Evolutionary conservation across 2,797 vertebrate species (phyloP), one percentile per base, ranked within the genome.

Genomic region (Tamandua tetradactyla): DNA sequence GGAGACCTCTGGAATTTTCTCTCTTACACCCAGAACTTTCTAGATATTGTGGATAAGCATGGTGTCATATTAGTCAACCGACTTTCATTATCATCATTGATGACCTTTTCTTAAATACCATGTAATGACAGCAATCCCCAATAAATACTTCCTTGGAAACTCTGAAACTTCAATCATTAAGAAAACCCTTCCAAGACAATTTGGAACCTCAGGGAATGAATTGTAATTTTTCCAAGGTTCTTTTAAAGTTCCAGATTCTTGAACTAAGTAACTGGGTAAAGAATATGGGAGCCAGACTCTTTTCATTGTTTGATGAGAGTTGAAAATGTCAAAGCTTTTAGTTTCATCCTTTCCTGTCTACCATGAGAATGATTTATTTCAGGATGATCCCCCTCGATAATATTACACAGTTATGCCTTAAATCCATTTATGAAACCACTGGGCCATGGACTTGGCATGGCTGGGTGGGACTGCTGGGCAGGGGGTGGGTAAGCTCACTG

Each of bases 261-360:
- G 49, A 76, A 35, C 68, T 42, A 72, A 89, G 84, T 55, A 55
- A 87, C 66, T 66, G 32, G 37, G n/a, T 37, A 30, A 62, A 94
- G 76, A 52, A 61, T 15, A 35, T 49, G 42, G 64, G 69, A 12
- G 18, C 30, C 80, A 59, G 47, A 40, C 5, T 52, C 17, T 80
- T 87, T 80, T 57, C 27, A 75, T 13, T 15, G n/a, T n/a, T 79
- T 90, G 0, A 11, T 95, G 40, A 35, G 62, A 82, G 8, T 92
- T 94, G 55, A 91, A 87, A 87, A 61, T 61, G n/a, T 52, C 71
- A 71, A 83, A 83, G 44, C 11, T 94, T 57, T 17, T 40, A 80
- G 32, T 72, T 86, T 66, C 37, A 6, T 5, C 4, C 11, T 88
- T 91, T 86, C 32, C 11, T 57, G 80, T n/a, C n/a, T 57, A 52